A percentile compares a stretch with the other conserved stretches of the same genome.
phyloP scores from a whole-genome alignment of 92 coral and sea anemone species.

The Umimayanthus chanpuru region DNA sequence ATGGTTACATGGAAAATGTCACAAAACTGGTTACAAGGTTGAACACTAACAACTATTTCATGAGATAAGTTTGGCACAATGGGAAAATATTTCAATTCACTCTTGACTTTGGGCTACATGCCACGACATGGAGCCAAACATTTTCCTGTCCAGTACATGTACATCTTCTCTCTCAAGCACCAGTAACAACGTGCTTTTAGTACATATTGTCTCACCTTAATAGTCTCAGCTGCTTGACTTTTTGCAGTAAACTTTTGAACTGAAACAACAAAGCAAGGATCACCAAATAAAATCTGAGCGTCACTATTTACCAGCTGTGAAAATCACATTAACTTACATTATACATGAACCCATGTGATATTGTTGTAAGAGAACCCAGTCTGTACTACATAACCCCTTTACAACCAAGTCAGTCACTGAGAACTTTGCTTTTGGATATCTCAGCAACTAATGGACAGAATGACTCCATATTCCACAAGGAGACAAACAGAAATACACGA shows the following conservation, averaged over 20 bases:
- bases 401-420: no score
- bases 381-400: no score
- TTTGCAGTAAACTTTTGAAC: slow-evolving; percentile 26
- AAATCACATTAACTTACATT: not conserved
- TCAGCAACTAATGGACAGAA: no score
- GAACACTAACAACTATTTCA: no score
- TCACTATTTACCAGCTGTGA: not conserved
- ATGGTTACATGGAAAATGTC: not conserved
- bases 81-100: not conserved
- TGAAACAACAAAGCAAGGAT: not conserved
- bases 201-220: slow-evolving; percentile 2
- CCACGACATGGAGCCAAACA: not conserved
- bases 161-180: not conserved
- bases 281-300: not conserved
- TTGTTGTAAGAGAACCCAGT: no score
- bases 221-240: slow-evolving; percentile 17
- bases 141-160: not conserved
- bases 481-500: no score
- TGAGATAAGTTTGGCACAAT: not conserved
- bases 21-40: no score
- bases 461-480: no score
- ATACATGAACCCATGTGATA: not conserved
- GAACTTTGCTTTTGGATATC: no score
- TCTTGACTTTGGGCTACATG: not conserved
- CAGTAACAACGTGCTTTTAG: not conserved